Conservation (phyloP, 2,113 vertebrate genomes). For the Oreochromis spilurus region DNA sequence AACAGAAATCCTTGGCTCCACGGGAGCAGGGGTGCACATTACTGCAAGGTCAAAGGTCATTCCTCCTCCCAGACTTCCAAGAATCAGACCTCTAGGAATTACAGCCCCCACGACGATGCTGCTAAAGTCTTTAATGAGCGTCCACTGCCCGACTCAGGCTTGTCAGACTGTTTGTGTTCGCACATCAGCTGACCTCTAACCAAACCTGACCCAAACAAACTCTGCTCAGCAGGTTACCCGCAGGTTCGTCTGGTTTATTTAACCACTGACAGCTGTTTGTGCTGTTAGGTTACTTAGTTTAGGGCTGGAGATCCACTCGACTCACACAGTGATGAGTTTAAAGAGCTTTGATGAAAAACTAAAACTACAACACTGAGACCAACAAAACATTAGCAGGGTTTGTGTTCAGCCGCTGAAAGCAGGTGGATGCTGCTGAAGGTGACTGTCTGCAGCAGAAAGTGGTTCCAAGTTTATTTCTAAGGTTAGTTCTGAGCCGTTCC, state of each 20-base stretch:
- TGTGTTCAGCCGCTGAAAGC: not conserved
- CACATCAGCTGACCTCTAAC: not conserved
- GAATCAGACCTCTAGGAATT: slow-evolving; percentile 15
- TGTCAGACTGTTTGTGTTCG: not conserved
- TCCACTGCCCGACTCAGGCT: not conserved
- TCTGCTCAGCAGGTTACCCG: no score
- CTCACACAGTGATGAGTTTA: not conserved
- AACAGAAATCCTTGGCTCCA: not conserved
- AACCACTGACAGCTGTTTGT: not conserved
- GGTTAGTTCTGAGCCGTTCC: not conserved
- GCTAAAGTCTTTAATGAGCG: not conserved
- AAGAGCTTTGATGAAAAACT: not conserved
- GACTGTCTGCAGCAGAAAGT: not conserved
- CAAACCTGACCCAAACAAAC: not conserved
- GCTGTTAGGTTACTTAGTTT: not conserved
- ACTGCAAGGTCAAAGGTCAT: not conserved
- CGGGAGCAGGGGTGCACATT: not conserved
- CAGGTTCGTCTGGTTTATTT: not conserved
- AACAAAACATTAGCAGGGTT: not conserved
- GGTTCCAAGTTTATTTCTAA: not conserved
- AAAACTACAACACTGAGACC: not conserved
- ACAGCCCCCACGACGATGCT: not conserved
- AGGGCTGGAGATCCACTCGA: not conserved
- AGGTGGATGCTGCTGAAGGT: not conserved
- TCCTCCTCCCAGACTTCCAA: slow-evolving; percentile 3